Evolutionary conservation across 1,140 invertebrate species (phyloP).

Genomic region (Heliconius nattereri): DNA sequence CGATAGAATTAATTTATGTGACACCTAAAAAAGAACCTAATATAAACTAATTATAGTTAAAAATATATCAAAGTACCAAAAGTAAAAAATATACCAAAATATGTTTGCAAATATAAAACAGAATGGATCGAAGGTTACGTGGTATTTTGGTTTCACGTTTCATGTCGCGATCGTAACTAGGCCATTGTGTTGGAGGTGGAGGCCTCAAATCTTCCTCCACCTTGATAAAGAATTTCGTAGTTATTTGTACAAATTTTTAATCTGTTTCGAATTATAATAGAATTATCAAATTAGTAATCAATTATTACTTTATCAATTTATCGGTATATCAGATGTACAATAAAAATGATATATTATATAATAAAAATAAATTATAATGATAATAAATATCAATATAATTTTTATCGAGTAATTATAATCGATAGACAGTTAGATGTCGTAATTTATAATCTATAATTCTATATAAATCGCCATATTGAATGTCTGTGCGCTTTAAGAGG

Average conservation of each 20-base stretch:
- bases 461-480: neutral
- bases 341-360: neutral
- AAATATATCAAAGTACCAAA: no score
- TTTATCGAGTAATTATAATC: neutral
- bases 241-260: neutral
- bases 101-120: conserved; percentile 3
- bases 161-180: conserved; percentile 40
- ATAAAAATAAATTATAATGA: neutral
- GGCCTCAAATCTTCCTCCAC: conserved; percentile 28
- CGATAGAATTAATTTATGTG: no score
- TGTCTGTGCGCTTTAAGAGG: conserved; percentile 16
- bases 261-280: no score
- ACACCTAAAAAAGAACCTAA: no score
- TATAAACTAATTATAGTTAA: neutral
- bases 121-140: neutral
- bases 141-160: conserved; percentile 36
- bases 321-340: neutral
- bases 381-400: neutral
- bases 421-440: neutral
- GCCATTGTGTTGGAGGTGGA: conserved; percentile 47
- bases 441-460: neutral
- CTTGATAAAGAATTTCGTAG: neutral
- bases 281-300: no score
- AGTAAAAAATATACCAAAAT: no score
- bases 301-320: no score